Evolutionary conservation across 2,797 vertebrate genomes (phyloP).

Genomic region (Poeciliopsis infans): DNA sequence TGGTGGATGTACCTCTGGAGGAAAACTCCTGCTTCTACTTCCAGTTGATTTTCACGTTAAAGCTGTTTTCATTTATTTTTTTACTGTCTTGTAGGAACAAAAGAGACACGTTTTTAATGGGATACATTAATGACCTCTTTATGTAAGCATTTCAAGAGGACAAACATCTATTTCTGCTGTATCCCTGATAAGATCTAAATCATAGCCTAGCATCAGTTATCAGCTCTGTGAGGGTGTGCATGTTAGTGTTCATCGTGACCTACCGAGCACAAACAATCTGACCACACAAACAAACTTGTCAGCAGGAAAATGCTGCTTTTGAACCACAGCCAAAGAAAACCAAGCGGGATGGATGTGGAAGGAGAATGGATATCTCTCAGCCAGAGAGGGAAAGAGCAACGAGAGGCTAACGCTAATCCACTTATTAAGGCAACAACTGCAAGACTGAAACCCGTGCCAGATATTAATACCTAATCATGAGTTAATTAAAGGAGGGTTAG

Average conservation of each 20-base stretch:
- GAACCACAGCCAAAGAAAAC: conserved; percentile 61
- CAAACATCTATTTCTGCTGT: neutral
- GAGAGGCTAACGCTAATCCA: conserved; percentile 78
- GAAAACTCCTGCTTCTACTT: neutral
- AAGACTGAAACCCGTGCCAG: conserved; percentile 69
- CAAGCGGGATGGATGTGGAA: conserved; percentile 49
- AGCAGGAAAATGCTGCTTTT: conserved; percentile 56
- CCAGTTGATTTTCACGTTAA: neutral
- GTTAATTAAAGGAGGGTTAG: conserved; percentile 79
- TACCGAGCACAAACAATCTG: conserved; percentile 38
- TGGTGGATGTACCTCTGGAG: neutral
- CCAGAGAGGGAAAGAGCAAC: conserved; percentile 45
- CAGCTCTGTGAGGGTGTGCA: conserved; percentile 20
- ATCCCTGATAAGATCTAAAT: conserved; percentile 19
- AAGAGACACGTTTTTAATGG: neutral
- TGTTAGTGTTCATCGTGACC: conserved; percentile 28
- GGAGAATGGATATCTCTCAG: conserved; percentile 52
- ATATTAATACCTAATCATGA: conserved; percentile 81
- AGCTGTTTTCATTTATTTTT: neutral
- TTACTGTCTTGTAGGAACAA: neutral
- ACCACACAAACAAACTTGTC: conserved; percentile 73
- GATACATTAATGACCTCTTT: neutral
- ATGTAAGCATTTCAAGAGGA: neutral
- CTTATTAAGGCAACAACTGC: conserved; percentile 82
- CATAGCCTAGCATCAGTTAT: conserved; percentile 8